Base-by-base conservation (phyloP, 2,888 invertebrate genomes). In the Drosophila lacicola region DNA sequence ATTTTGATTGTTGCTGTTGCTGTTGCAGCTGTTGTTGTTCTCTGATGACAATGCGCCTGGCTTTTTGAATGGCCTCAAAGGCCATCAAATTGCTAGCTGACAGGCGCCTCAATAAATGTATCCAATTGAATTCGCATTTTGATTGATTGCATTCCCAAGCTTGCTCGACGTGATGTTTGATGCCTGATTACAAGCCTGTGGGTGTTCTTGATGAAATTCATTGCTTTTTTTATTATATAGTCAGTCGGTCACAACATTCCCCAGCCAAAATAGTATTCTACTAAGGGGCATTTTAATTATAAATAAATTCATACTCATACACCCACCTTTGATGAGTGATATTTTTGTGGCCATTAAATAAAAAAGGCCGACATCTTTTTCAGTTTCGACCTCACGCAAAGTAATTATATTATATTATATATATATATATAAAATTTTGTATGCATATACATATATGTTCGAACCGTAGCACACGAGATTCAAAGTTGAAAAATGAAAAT, bases 61-160 rank as follows among this genome's bases (percentile, higher is more conserved):
- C 45, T 37, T 54, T 55, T 41, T 76, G 67, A 68, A 55, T 72
- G 63, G 54, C 70, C 58, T 65, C 57, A 56, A 54, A 58, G 66
- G 36, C 56, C 78, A 76, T 70, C 63, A 74, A 71, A 79, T 61
- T 64, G 63, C 66, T 9, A 29, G 47, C 58, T 61, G 78, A 57
- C 78, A 77, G 60, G 51, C 69, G 56, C 51, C 57, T 72, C 65
- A 83, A 86, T 75, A 79, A 75, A 82, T 67, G 53, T 56, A 70
- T 60, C 55, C 81, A 83, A 87, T 83, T 81, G 88, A 74, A 55
- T 64, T 60, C 33, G 60, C 70, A 49, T 68, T 72, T 81, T 84
- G 83, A 84, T 89, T 88, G 82, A 84, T 84, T 78, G 75, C 88
- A 74, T 65, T 72, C 47, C 62, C 53, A 51, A 76, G 60, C 67